Evolutionary conservation across 1,140 invertebrate genomes (phyloP), one percentile per base, ranked within the genome.

Genomic region (Metopolophium dirhodum): DNA sequence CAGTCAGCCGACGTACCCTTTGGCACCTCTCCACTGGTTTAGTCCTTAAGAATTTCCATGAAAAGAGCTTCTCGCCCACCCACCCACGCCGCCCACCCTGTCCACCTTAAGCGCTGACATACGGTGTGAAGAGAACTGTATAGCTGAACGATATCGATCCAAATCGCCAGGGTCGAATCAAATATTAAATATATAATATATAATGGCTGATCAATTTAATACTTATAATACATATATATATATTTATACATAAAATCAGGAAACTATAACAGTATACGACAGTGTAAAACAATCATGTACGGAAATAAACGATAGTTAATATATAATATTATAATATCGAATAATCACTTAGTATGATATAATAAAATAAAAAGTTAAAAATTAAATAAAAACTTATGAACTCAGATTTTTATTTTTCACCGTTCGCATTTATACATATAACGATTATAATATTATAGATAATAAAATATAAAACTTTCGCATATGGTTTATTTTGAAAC

Each of bases 11-110:
- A 91, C 61, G 41, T 68, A 91, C 90, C 90, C n/a, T 92, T 92
- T 92, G 68, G 91, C 77, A 83, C 91, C 91, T 92, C 77, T 51
- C 88, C 88, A 82, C 68, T 49, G 61, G 77, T 92, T 51, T 41
- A 51, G n/a, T 49, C 47, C 47, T 22, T 92, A 85, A 92, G 91
- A 92, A 92, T 92, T 92, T 92, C 35, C 82, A 92, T 92, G 68
- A 92, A 92, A 85, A 92, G 82, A 47, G 68, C 26, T 85, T 35
- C 82, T 26, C 9, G 2, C 83, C 23, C 23, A 41, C 41, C 41
- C 41, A 18, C 7, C 45, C 14, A 18, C 83, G 41, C 6, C 41
- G 8, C 0, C 30, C 14, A n/a, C 61, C 8, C 30, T 47, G 6
- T 7, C 77, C n/a, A 7, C 18, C 51, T 49, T 41, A 92, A 49